Base-by-base conservation (phyloP, 2,113 vertebrate genomes). In the Chamaea fasciata region DNA sequence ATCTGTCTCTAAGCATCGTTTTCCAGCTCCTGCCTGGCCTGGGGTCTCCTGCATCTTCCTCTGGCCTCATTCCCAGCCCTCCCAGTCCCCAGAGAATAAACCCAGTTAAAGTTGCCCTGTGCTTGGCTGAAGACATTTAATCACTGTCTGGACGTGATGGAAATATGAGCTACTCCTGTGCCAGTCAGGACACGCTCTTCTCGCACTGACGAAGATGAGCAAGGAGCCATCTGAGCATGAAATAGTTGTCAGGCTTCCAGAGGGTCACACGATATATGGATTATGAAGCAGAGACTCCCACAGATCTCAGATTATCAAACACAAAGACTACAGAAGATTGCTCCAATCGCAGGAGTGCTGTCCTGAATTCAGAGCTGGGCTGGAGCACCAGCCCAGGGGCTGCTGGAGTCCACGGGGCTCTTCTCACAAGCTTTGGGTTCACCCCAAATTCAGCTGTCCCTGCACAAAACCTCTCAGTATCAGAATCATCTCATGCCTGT, bases 211-310 rank as follows among this genome's bases (percentile, higher is more conserved):
- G 0, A 88, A 90, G 90, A 95, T 83, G 85, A 96, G 93, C 87
- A 95, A 94, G 87, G 87, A 97, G 90, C 92, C 87, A 95, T 60
- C 73, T 31, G 2, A 95, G 94, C 92, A 81, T 97, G 95, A 97
- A 97, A 97, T 97, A 96, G 94, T 95, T 96, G 94, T 96, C 96
- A 96, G 92, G 75, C 83, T 95, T 96, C 93, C 95, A 95, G 96
- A 96, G 94, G 95, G 93, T 96, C 95, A 96, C 90, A 95, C 96
- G 94, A 96, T 97, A 88, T 94, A 97, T 96, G 95, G 96, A 83
- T 96, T 96, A 96, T 94, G 85, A 95, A 96, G 87, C 92, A 77
- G 86, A 95, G 79, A 93, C 95, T 97, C 94, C 91, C 92, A 90
- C 90, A 77, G 82, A 95, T 81, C 94, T 78, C 80, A 74, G 92